Conservation (phyloP, 2,797 vertebrate species). For the Characodon lateralis region DNA sequence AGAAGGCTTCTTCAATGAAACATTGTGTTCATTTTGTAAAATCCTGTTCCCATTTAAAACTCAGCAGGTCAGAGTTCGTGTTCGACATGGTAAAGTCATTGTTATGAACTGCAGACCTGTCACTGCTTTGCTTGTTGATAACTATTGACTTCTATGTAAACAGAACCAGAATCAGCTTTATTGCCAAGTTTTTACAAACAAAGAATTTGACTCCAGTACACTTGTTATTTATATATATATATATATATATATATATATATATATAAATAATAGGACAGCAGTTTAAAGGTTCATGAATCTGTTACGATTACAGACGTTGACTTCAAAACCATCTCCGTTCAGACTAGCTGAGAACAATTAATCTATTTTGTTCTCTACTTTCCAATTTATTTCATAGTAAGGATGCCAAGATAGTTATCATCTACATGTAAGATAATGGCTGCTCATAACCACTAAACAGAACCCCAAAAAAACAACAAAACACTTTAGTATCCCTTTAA, state of each 20-base stretch:
- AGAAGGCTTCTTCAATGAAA: not conserved
- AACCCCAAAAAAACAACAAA: not conserved
- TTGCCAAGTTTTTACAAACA: too few species aligned
- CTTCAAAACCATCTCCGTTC: not conserved
- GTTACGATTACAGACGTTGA: not conserved
- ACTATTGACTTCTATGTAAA: not conserved
- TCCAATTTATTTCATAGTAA: not conserved
- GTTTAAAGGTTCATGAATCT: not conserved
- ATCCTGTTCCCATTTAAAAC: not conserved
- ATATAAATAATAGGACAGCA: not conserved
- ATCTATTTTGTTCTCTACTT: not conserved
- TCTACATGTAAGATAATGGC: not conserved
- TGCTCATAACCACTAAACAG: not conserved
- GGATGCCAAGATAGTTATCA: not conserved
- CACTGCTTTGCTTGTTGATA: not conserved
- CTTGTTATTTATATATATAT: too few species aligned
- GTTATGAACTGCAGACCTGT: not conserved
- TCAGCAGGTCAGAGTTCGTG: not conserved
- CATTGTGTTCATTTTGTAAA: not conserved
- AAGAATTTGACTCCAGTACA: too few species aligned
- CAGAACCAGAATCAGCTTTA: too few species aligned
- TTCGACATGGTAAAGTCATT: not conserved
- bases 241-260: too few species aligned
- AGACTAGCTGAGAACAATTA: not conserved
- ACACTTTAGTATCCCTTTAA: not conserved